A percentile compares a stretch with the other conserved stretches of the same genome.
Conservation (phyloP, 2,888 invertebrate species). For the Beris morrisii region DNA sequence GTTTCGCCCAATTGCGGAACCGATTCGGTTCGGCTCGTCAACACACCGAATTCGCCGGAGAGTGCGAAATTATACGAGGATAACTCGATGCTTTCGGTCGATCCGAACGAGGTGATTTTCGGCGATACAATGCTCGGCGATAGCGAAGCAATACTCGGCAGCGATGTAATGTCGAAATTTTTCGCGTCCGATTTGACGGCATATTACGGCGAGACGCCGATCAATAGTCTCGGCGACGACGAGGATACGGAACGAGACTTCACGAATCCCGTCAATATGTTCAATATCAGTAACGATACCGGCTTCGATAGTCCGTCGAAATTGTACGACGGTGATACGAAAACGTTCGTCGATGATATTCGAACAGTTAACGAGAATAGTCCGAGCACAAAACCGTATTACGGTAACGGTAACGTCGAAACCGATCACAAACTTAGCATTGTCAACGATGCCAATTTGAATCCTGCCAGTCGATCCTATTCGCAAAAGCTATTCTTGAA, state of each 20-base stretch:
- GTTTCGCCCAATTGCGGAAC: constrained; percentile 21
- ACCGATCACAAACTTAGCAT: constrained; percentile 29
- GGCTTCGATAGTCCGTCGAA: constrained; percentile 15
- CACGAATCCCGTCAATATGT: not conserved
- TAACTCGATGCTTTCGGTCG: constrained; percentile 55
- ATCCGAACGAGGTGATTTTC: constrained; percentile 34
- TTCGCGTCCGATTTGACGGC: constrained; percentile 8
- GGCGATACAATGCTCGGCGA: constrained; percentile 27
- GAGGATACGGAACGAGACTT: not conserved
- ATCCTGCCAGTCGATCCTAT: constrained; percentile 33
- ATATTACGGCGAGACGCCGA: not conserved
- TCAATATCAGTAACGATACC: constrained; percentile 6
- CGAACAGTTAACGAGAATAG: constrained; percentile 20
- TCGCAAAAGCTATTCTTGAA: constrained; percentile 1
- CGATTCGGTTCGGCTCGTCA: constrained; percentile 17
- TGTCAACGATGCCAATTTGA: constrained; percentile 34
- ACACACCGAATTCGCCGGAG: constrained; percentile 78
- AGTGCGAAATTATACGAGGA: constrained; percentile 64
- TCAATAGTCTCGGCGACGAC: constrained; percentile 5
- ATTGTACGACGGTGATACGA: constrained; percentile 30
- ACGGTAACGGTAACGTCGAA: constrained; percentile 11
- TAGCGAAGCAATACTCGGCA: constrained; percentile 1
- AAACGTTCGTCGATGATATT: constrained; percentile 32
- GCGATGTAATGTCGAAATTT: constrained; percentile 1
- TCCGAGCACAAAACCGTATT: not conserved